Percentiles rank a stretch among this genome's conserved stretches.
phyloP scores from a whole-genome alignment of 2,797 vertebrate species.

The Tapirus indicus region DNA sequence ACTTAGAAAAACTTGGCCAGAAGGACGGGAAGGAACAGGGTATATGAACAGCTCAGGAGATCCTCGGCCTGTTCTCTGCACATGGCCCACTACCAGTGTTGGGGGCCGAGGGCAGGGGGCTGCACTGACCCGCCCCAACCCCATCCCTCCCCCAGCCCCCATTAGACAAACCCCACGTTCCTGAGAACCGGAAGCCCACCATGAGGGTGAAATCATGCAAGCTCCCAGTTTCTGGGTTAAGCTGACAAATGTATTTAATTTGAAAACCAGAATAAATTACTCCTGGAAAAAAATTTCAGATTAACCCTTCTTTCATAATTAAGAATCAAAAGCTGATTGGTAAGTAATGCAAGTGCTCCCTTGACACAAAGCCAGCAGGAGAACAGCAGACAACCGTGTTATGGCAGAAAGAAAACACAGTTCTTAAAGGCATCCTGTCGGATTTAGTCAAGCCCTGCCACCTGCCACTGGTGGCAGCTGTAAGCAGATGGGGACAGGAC shows the following conservation, averaged over 20 bases:
- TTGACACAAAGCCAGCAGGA: not conserved
- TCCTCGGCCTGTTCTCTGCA: not conserved
- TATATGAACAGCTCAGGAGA: fast-evolving
- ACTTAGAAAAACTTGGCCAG: not conserved
- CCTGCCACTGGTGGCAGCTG: not conserved
- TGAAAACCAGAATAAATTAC: not conserved
- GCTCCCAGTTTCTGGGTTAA: not conserved
- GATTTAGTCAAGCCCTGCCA: too few species aligned
- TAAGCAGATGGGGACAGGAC: not conserved
- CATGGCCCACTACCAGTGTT: fast-evolving
- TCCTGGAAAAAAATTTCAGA: not conserved
- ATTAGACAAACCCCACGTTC: not conserved
- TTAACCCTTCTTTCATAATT: not conserved
- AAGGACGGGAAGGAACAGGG: fast-evolving
- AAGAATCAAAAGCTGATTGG: not conserved
- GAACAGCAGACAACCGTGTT: not conserved
- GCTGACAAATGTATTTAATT: not conserved
- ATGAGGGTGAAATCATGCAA: not conserved
- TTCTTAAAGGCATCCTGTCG: fast-evolving
- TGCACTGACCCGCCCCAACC: too few species aligned
- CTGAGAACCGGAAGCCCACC: not conserved
- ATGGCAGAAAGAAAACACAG: not conserved
- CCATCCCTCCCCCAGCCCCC: not conserved
- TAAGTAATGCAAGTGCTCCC: not conserved
- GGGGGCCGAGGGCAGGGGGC: too few species aligned